These are phyloP conservation scores for Gobio gobio DNA, from an alignment of 2,113 vertebrate genomes.

Conservation along the genomic window DNA sequence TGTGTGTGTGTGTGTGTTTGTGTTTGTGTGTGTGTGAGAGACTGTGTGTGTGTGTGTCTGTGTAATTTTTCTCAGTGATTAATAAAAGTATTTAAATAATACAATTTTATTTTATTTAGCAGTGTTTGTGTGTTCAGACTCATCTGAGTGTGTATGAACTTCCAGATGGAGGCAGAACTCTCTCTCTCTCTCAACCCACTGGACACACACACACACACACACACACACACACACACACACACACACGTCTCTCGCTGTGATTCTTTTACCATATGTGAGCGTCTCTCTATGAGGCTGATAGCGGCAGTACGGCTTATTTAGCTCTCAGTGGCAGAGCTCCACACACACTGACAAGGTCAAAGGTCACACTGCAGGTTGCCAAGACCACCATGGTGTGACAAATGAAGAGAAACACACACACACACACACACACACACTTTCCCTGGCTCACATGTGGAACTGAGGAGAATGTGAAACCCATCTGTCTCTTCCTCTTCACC, in stretches of 20 bases:
- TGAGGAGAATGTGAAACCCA: not conserved
- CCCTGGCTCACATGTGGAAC: not conserved
- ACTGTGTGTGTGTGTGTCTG: no score
- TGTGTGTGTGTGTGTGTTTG: no score
- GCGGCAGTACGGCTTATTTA: conserved; percentile 53
- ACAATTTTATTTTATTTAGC: not conserved
- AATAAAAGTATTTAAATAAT: no score
- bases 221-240: not conserved
- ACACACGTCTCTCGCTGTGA: not conserved
- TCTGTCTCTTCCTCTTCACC: not conserved
- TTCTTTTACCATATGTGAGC: conserved; percentile 18
- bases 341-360: conserved; percentile 46
- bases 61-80: no score
- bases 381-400: conserved; percentile 36
- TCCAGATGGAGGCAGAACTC: not conserved
- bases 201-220: conserved; percentile 1
- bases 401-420: conserved; percentile 26
- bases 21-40: no score
- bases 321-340: conserved; percentile 44
- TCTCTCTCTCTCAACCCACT: not conserved
- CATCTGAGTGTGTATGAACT: conserved; percentile 18
- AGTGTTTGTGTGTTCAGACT: not conserved
- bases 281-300: conserved; percentile 22
- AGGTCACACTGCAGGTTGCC: conserved; percentile 49
- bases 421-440: conserved; percentile 11